These are phyloP conservation scores for Dryoscopus gambensis DNA, from an alignment of 2,113 vertebrate genomes.

Conservation along the genomic window DNA sequence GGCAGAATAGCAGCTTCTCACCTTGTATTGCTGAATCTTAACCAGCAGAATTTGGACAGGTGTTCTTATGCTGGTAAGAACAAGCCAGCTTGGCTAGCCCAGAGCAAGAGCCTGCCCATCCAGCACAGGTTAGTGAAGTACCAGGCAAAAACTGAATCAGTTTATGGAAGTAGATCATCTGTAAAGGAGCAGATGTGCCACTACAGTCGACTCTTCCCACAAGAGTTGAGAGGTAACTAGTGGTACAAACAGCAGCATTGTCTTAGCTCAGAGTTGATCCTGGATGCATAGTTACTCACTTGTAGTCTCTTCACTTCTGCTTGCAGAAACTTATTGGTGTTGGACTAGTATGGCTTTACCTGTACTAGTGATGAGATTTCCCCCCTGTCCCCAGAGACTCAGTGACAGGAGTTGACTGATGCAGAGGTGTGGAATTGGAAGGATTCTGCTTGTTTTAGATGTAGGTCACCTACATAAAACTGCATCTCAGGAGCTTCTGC, in stretches of 20 bases:
- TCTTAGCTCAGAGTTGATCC: not conserved
- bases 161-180: not conserved
- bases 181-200: not conserved
- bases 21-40: not conserved
- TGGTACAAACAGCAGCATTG: not conserved
- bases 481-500: slow-evolving; percentile 10
- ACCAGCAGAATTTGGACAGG: not conserved
- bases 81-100: not conserved
- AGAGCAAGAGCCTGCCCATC: not conserved
- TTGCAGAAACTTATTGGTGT: not conserved
- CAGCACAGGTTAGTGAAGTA: not conserved
- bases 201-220: not conserved
- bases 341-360: not conserved
- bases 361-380: not conserved
- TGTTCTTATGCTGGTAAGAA: not conserved
- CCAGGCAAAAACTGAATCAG: not conserved
- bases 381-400: not conserved
- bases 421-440: not conserved
- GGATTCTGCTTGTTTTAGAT: not conserved
- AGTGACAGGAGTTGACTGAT: not conserved
- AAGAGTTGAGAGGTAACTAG: not conserved
- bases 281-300: not conserved
- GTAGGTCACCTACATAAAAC: slow-evolving; percentile 50
- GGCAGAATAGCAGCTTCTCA: not conserved
- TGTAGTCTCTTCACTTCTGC: not conserved